These are phyloP conservation scores for Latrodectus geometricus DNA, from an alignment of 1,140 invertebrate species.

Conservation along the genomic window DNA sequence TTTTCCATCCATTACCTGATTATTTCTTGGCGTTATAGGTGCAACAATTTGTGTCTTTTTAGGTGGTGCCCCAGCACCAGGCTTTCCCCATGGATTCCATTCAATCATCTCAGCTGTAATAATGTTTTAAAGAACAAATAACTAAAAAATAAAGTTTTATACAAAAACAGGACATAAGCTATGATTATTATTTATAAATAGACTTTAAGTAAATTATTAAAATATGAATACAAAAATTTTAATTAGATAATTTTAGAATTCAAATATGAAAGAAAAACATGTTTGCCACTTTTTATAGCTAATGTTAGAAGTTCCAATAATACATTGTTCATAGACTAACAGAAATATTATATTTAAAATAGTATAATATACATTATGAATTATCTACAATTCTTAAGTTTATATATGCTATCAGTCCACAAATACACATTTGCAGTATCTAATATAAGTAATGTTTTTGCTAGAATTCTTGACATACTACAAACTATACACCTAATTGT, in stretches of 20 bases:
- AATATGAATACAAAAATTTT: neutral
- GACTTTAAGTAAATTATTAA: neutral
- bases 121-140: neutral
- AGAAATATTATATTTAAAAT: no score
- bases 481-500: no score
- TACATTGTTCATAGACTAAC: no score
- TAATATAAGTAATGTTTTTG: no score
- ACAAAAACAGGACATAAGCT: neutral
- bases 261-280: no score
- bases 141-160: neutral
- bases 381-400: no score
- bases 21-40: slow-evolving; percentile 66
- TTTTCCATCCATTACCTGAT: slow-evolving; percentile 67
- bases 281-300: no score
- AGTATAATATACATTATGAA: no score
- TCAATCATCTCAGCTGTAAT: slow-evolving; percentile 76
- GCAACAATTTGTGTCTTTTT: slow-evolving; percentile 47
- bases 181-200: neutral
- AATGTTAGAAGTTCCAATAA: no score
- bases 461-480: no score
- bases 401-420: no score
- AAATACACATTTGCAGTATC: no score
- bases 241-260: neutral
- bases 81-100: slow-evolving; percentile 72
- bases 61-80: slow-evolving; percentile 60